Base-by-base conservation (phyloP, 2,888 invertebrate genomes). In the Dasypolia templi region DNA sequence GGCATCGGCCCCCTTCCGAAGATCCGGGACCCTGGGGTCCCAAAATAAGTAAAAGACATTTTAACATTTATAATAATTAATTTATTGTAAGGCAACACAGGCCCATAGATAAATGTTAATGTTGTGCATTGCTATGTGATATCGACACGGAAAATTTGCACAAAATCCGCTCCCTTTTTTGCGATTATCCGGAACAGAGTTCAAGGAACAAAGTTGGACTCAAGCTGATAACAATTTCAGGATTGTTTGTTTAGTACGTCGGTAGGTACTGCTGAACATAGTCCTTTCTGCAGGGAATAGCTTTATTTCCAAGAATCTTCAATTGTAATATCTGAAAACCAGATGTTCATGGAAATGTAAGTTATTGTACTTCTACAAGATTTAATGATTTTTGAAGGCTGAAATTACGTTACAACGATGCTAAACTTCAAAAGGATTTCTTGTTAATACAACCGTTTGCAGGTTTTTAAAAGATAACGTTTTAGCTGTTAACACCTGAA, bases 261-360 rank as follows among this genome's bases (percentile, higher is more conserved):
- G 17, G 19, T 51, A 53, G 17, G 26, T 49, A 51, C 49, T 19
- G 5, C 22, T 42, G 49, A 55, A 55, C 22, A 17, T 61, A 70
- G 58, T 55, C 0, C 11, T 51, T 71, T 49, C 63, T 78, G 6
- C 22, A 35, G n/a, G 35, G 58, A 56, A 70, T 56, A 29, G n/a
- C 6, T 35, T 59, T 26, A 53, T 46, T 51, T 63, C 35, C n/a
- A 71, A 17, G 29, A 63, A 70, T 55, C 17, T 35, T 9, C 14
- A 29, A 14, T 46, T 29, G 9, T 39, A n/a, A 19, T 46, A 63
- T 46, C 26, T 14, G 11, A 46, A 79, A 29, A 39, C 9, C 32
- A 32, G 0, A 26, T 53, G 17, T 72, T 79, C 62, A 46, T 39
- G n/a, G 76, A 55, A 62, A 56, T 35, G 1, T 70, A 39, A 35